Evolutionary conservation across 2,797 vertebrate genomes (phyloP).

Genomic region (Leptatherina wallacei): DNA sequence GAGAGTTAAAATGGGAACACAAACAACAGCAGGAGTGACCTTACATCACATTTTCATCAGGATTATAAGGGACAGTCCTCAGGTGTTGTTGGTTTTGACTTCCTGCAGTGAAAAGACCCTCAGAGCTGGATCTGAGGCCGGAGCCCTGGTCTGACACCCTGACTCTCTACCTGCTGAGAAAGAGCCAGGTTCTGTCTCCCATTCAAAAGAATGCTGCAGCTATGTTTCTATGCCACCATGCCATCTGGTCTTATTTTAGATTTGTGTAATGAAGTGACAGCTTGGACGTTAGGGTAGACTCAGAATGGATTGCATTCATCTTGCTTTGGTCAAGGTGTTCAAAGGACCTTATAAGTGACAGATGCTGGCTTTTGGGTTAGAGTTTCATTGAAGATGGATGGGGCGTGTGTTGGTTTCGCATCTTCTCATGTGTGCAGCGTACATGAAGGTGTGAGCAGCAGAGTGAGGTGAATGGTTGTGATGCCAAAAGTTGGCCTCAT

Average conservation of each 20-base stretch:
- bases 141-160: constrained; percentile 6
- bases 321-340: constrained; percentile 30
- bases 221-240: constrained; percentile 13
- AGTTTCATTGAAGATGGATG: constrained; percentile 59
- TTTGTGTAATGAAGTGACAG: constrained; percentile 39
- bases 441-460: constrained; percentile 55
- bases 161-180: constrained; percentile 61
- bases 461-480: constrained; percentile 45
- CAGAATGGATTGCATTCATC: constrained; percentile 47
- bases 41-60: constrained; percentile 32
- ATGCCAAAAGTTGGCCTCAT: constrained; percentile 70
- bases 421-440: constrained; percentile 28
- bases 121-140: constrained; percentile 30
- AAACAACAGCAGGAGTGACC: constrained; percentile 46
- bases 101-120: constrained; percentile 33
- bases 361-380: constrained; percentile 19
- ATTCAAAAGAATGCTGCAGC: constrained; percentile 25
- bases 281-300: constrained; percentile 45
- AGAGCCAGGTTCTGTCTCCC: constrained; percentile 35
- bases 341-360: constrained; percentile 38
- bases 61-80: constrained; percentile 51
- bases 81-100: constrained; percentile 49
- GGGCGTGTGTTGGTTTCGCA: constrained; percentile 33
- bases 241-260: constrained; percentile 69
- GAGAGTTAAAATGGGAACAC: constrained; percentile 30